These are phyloP conservation scores for Noctua fimbriata DNA, from an alignment of 2,888 invertebrate genomes.

Conservation along the genomic window DNA sequence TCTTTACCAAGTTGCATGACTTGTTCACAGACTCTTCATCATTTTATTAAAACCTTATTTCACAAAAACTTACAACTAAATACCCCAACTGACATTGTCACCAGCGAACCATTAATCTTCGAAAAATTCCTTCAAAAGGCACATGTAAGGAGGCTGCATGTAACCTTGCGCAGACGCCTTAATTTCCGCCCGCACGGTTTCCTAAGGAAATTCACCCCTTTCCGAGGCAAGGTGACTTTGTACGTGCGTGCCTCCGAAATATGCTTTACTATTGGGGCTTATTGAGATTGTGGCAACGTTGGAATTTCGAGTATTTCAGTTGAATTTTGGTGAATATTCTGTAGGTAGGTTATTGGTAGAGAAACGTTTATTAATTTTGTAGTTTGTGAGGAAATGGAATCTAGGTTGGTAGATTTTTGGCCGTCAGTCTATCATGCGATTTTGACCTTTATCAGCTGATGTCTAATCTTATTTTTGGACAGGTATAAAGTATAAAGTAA, in stretches of 20 bases:
- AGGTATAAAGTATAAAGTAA: background rate
- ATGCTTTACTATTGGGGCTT: slow-evolving; percentile 56
- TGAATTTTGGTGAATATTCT: slow-evolving; percentile 51
- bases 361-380: slow-evolving; percentile 44
- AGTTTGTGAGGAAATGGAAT: slow-evolving; percentile 15
- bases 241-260: slow-evolving; percentile 53
- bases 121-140: slow-evolving; percentile 43
- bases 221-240: slow-evolving; percentile 60
- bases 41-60: background rate
- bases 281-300: slow-evolving; percentile 36
- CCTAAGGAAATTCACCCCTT: slow-evolving; percentile 68
- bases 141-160: slow-evolving; percentile 38
- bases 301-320: slow-evolving; percentile 46
- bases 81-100: slow-evolving; percentile 40
- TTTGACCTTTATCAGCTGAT: background rate
- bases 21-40: too few species aligned
- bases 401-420: background rate
- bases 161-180: slow-evolving; percentile 68
- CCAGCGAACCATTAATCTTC: slow-evolving; percentile 53
- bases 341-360: slow-evolving; percentile 13
- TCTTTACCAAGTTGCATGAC: background rate
- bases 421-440: background rate
- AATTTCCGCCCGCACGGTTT: slow-evolving; percentile 69
- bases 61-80: background rate
- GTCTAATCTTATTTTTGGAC: background rate